A percentile compares a stretch with the other conserved stretches of the same genome.
These are phyloP conservation scores for Idaea straminata DNA, from an alignment of 2,888 invertebrate species.

Conservation along the genomic window DNA sequence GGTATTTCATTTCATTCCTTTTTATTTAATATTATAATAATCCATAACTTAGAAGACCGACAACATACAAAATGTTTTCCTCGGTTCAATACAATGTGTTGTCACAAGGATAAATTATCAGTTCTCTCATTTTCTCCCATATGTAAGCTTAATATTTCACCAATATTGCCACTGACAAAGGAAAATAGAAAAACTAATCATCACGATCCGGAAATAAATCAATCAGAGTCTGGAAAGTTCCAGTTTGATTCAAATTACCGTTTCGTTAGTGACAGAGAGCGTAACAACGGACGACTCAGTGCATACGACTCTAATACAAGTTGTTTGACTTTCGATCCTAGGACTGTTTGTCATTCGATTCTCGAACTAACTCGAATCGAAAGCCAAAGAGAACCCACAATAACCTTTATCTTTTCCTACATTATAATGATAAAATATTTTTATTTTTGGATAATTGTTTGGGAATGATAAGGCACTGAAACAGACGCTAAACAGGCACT, in stretches of 20 bases:
- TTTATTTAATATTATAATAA: not conserved
- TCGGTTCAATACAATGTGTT: not conserved
- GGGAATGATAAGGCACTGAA: too few relatives aligned
- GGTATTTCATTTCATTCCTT: not conserved
- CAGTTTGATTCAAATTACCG: slow-evolving; percentile 56
- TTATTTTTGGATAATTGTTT: too few relatives aligned
- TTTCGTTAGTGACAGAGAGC: slow-evolving; percentile 13
- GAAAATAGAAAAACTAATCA: slow-evolving; percentile 29
- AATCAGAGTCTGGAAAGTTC: slow-evolving; percentile 62
- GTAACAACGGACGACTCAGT: not conserved
- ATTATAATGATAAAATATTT: too few relatives aligned
- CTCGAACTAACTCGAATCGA: too few relatives aligned
- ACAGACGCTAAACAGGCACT: too few relatives aligned
- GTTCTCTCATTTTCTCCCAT: not conserved
- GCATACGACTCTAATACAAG: not conserved
- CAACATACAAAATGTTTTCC: not conserved
- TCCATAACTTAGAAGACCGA: not conserved
- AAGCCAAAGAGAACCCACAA: too few relatives aligned
- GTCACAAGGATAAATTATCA: not conserved
- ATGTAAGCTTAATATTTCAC: not conserved
- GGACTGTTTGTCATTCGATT: too few relatives aligned
- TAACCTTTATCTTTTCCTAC: too few relatives aligned
- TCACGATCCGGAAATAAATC: slow-evolving; percentile 59
- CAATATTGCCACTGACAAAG: not conserved
- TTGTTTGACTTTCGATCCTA: not conserved